phyloP scores from a whole-genome alignment of 2,888 invertebrate genomes.

The Andrena praecox region DNA sequence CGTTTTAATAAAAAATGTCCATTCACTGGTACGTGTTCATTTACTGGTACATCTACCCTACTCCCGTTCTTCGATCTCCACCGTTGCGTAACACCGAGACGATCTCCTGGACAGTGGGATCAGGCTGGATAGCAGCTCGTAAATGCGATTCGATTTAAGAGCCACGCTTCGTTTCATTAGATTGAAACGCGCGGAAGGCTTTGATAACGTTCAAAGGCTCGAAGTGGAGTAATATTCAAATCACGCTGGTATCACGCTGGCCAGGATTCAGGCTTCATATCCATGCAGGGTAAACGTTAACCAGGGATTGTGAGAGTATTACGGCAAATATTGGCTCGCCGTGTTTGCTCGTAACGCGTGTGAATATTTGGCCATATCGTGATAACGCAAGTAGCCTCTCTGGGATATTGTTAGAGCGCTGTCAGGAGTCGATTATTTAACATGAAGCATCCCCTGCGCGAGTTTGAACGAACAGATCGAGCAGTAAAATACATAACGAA shows the following conservation, averaged over 20 bases:
- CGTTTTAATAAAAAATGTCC: no score
- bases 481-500: no score
- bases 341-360: conserved; percentile 41
- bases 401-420: conserved; percentile 23
- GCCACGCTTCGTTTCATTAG: no score
- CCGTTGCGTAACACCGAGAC: conserved; percentile 12
- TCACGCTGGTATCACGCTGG: neutral
- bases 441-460: neutral
- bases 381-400: conserved; percentile 24
- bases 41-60: no score
- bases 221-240: conserved; percentile 26
- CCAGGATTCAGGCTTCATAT: conserved; percentile 16
- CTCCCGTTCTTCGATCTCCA: conserved; percentile 1
- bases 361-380: conserved; percentile 25
- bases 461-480: no score
- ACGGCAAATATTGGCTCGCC: conserved; percentile 41
- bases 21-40: no score
- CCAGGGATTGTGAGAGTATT: conserved; percentile 34
- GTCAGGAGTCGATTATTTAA: conserved; percentile 3
- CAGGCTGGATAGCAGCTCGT: no score
- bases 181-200: no score
- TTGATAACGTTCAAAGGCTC: conserved; percentile 16
- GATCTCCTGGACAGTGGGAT: no score
- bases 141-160: no score
- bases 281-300: conserved; percentile 41